Evolutionary conservation across 1,140 invertebrate genomes (phyloP), one percentile per base, ranked within the genome.

Genomic region (Drosophila dunni): DNA sequence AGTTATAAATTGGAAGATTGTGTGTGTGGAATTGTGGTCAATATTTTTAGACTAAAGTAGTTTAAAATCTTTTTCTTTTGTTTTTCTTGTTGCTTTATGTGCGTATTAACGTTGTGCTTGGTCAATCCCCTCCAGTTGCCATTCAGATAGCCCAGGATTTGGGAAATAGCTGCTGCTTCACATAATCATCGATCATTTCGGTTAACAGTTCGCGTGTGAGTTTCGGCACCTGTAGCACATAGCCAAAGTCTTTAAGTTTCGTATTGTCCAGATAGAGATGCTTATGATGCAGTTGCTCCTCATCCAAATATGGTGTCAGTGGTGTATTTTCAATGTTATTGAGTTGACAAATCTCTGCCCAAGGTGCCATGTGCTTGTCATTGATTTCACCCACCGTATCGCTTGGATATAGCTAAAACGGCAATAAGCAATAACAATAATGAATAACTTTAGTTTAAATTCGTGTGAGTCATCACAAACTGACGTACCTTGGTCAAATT

Each of bases 281-380:
- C 82, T 96, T 96, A 90, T 97, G 95, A 69, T 96, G 94, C 44
- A 98, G 93, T 69, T 97, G 93, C 90, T 98, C 97, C 84, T 95
- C 94, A 77, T 96, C 95, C 90, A 98, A 95, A 84, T 96, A 97
- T 1, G 97, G 97, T 66, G 96, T 96, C 0, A 98, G 93, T 29
- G 97, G 97, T 50, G 97, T 97, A 92, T 98, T 98, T 74, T 94
- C 93, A 17, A 98, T 95, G 45, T 93, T 94, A 93, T 97, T 95
- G 75, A 93, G 93, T 68, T 95, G 94, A 92, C 97, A 98, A 50
- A 96, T 95, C 83, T 96, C 96, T 5, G 97, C 97, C 97, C 97
- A 98, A 7, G 97, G 97, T 0, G 94, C 94, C 93, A 98, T 94
- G 92, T 98, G 97, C 91, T 98, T 98, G 91, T 98, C 97, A 93